Base-by-base conservation (phyloP, 53 echinoderm and acorn worm genomes). In the Patiria pectinifera region DNA sequence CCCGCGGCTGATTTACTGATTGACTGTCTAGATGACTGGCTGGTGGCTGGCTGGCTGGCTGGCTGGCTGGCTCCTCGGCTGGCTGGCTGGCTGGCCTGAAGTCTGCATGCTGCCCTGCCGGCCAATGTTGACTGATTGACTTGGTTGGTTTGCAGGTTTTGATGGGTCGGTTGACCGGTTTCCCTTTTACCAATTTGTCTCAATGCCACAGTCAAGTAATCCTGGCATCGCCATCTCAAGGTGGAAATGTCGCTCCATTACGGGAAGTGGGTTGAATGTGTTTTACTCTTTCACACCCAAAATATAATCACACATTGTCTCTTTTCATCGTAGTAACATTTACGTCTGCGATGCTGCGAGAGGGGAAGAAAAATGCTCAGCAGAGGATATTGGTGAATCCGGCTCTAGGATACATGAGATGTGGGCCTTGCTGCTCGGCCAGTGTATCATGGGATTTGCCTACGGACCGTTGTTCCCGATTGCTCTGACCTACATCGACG, bases 401-500 rank as follows among this genome's bases (percentile, higher is more conserved):
- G 92, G 92, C 66, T 92, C 92, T 7, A 85, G 87, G 21, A 23
- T 92, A 15, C 0, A 80, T 48, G 80, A 80, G 15, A 45, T 78
- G 8, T 86, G 80, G 92, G 86, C 84, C 16, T 48, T 94, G n/a
- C 4, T 92, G 0, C 58, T 94, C 13, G 94, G 94, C 2, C 91
- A 94, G 24, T 72, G 87, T 18, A 9, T 94, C 6, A 88, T 92
- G 74, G 94, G 94, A 0, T 3, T 92, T 48, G 94, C 92, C 10
- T 62, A 82, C 8, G 66, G 88, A 3, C 92, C 92, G 18, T 44
- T 94, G 0, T 83, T 87, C 22, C 92, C 94, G 0, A 46, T 94
- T 35, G 83, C 92, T 26, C 9, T 92, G 1, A 94, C 94, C 0
- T 94, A 92, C 69, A 69, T 94, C 2, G 94, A 94, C 13, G 94